These are phyloP conservation scores for Drosophila quinaria DNA, from an alignment of 2,888 invertebrate genomes.

Conservation along the genomic window DNA sequence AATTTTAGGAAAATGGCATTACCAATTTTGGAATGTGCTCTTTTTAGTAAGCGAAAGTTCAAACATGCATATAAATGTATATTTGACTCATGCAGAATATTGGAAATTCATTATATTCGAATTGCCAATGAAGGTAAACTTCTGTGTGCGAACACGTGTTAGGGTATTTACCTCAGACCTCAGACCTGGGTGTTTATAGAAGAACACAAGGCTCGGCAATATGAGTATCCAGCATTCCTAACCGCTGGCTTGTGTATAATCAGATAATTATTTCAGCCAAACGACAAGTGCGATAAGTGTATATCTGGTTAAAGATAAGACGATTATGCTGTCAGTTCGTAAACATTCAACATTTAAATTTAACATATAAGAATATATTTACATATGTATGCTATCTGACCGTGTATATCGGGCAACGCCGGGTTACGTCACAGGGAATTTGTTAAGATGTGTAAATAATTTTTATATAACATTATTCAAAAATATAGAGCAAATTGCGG, in stretches of 20 bases:
- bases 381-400: slow-evolving; percentile 7
- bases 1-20: no score
- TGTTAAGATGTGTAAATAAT: background rate
- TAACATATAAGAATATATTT: slow-evolving; percentile 8
- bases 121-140: background rate
- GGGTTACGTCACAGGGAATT: background rate
- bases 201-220: background rate
- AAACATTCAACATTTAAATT: slow-evolving; percentile 12
- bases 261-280: slow-evolving; percentile 7
- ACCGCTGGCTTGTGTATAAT: background rate
- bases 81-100: background rate
- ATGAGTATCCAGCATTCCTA: slow-evolving; percentile 2
- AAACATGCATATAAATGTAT: background rate
- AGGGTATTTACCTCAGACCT: background rate
- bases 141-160: slow-evolving; percentile 5
- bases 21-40: no score
- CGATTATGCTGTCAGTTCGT: slow-evolving; percentile 27
- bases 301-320: slow-evolving; percentile 18
- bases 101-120: background rate
- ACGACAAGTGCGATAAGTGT: slow-evolving; percentile 11
- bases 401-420: background rate
- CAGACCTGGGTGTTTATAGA: background rate
- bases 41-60: no score
- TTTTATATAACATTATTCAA: slow-evolving; percentile 20
- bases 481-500: slow-evolving; percentile 68